phyloP scores from a whole-genome alignment of 2,888 invertebrate genomes.

The Taenaris catops region DNA sequence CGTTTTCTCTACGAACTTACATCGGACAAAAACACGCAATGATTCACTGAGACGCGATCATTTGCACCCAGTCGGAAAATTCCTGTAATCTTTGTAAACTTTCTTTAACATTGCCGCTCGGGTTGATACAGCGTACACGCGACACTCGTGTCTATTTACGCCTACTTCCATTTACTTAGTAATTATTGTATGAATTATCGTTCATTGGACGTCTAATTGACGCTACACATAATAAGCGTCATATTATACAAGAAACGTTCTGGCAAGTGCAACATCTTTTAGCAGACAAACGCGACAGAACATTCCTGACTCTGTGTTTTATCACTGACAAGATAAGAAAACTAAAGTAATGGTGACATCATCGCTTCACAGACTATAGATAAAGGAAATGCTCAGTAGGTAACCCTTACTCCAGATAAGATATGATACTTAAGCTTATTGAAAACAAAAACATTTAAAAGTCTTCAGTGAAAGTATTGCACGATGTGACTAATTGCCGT shows the following conservation, averaged over 20 bases:
- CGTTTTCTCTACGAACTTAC: slow-evolving; percentile 56
- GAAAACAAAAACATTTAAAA: slow-evolving; percentile 27
- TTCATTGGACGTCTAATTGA: slow-evolving; percentile 20
- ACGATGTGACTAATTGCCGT: slow-evolving; percentile 17
- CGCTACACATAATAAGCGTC: slow-evolving; percentile 19
- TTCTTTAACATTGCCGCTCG: slow-evolving; percentile 57
- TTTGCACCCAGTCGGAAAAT: slow-evolving; percentile 75
- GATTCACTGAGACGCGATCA: slow-evolving; percentile 68
- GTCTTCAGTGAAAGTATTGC: slow-evolving; percentile 15
- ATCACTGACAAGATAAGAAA: slow-evolving; percentile 64
- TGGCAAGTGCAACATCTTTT: slow-evolving; percentile 18
- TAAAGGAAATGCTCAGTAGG: slow-evolving; percentile 68
- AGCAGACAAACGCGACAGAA: slow-evolving; percentile 31
- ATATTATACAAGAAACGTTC: slow-evolving; percentile 21
- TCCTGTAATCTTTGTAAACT: slow-evolving; percentile 68
- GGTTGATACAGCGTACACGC: slow-evolving; percentile 44
- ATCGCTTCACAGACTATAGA: slow-evolving; percentile 55
- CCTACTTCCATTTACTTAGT: slow-evolving; percentile 23
- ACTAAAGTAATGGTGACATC: slow-evolving; percentile 68
- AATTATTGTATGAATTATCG: slow-evolving; percentile 18
- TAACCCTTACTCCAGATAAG: slow-evolving; percentile 46
- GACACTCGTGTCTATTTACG: slow-evolving; percentile 34
- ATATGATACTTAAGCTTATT: slow-evolving; percentile 45
- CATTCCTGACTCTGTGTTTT: slow-evolving; percentile 55
- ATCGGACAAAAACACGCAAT: slow-evolving; percentile 59